Evolutionary conservation across 2,797 vertebrate species (phyloP).

Genomic region (Tenualosa thibaudeaui): DNA sequence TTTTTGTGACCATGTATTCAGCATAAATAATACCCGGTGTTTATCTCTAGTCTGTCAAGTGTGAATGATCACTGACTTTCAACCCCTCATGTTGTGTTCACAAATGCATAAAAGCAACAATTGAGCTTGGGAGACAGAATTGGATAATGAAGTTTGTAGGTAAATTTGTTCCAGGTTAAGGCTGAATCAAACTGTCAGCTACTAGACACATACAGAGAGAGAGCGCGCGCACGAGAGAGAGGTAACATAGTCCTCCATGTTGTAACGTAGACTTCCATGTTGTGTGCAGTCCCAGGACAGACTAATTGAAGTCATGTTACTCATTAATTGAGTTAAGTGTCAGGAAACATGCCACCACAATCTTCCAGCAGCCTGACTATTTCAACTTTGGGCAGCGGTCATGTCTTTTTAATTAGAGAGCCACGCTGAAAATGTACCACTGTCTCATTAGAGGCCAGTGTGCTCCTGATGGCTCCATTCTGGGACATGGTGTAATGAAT

Average conservation of each 20-base stretch:
- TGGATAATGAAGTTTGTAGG: slow-evolving; percentile 8
- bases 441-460: slow-evolving; percentile 9
- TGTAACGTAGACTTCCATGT: neutral
- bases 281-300: slow-evolving; percentile 45
- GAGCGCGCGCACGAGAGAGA: neutral
- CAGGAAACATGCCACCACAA: slow-evolving; percentile 47
- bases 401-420: slow-evolving; percentile 51
- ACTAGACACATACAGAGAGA: neutral
- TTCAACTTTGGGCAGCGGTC: slow-evolving; percentile 39
- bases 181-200: slow-evolving; percentile 14
- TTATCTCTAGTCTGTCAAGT: neutral
- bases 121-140: neutral
- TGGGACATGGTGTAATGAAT: neutral
- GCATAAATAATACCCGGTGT: neutral
- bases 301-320: slow-evolving; percentile 70
- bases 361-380: slow-evolving; percentile 6
- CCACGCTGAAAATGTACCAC: neutral
- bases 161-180: neutral
- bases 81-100: neutral
- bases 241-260: neutral
- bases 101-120: slow-evolving; percentile 11
- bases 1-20: neutral
- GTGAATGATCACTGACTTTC: neutral
- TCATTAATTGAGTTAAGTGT: slow-evolving; percentile 63
- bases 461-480: neutral